phyloP scores from a whole-genome alignment of 2,888 invertebrate genomes.

The Apodemia hepburni region DNA sequence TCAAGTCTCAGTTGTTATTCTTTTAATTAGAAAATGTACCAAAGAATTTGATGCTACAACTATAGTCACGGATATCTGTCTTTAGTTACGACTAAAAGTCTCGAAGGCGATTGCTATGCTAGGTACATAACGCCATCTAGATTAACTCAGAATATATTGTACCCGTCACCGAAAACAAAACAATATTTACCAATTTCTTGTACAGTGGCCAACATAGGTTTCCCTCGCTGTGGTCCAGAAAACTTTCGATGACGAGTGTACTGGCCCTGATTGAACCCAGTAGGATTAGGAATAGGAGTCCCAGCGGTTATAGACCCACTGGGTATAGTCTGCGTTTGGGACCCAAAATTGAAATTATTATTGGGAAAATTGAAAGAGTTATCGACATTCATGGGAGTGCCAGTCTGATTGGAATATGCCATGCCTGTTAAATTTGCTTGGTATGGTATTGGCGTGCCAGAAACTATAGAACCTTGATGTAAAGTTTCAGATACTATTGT shows the following conservation, averaged over 20 bases:
- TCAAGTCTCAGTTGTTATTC: too few relatives aligned
- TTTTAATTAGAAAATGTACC: too few relatives aligned
- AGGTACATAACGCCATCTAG: too few relatives aligned
- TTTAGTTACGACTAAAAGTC: too few relatives aligned
- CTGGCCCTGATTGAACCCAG: conserved; percentile 35
- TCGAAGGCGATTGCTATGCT: too few relatives aligned
- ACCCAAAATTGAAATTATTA: conserved; percentile 26
- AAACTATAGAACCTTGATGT: conserved; percentile 30
- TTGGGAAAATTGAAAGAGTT: conserved; percentile 20
- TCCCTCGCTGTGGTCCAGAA: conserved; percentile 76
- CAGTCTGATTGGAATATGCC: conserved; percentile 16
- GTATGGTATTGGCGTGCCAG: conserved; percentile 28
- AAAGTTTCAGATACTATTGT: conserved; percentile 7
- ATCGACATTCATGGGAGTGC: conserved; percentile 32
- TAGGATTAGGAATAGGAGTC: conserved; percentile 33
- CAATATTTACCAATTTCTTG: conserved; percentile 87
- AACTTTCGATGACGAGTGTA: conserved; percentile 73
- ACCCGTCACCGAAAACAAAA: conserved; percentile 38
- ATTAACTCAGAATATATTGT: too few relatives aligned
- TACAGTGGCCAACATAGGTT: conserved; percentile 82
- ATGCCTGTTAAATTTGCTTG: conserved; percentile 24
- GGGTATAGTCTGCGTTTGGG: conserved; percentile 21
- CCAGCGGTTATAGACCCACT: conserved; percentile 50
- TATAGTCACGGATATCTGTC: too few relatives aligned
- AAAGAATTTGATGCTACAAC: too few relatives aligned